phyloP scores from a whole-genome alignment of 2,888 invertebrate species.

The Dorcus parallelipipedus region DNA sequence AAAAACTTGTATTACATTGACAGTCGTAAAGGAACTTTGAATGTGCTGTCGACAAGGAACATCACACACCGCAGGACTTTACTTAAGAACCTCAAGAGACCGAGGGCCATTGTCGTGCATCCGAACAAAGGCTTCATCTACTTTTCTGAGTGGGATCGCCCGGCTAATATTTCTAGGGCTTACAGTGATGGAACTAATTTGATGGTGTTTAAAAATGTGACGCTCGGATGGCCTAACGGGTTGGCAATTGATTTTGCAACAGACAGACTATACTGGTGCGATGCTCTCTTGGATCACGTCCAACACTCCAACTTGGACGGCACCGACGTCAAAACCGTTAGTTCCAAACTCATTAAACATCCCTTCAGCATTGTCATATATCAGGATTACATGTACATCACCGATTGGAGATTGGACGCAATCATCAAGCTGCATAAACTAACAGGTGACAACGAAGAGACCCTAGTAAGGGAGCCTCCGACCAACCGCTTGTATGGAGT shows the following conservation, averaged over 20 bases:
- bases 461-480: constrained; percentile 83
- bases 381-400: constrained; percentile 90
- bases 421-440: constrained; percentile 87
- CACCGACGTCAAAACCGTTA: constrained; percentile 84
- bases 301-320: constrained; percentile 92
- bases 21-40: constrained; percentile 88
- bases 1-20: constrained; percentile 96
- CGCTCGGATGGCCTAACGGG: constrained; percentile 97
- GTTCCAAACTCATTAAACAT: constrained; percentile 79
- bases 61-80: constrained; percentile 80
- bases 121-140: constrained; percentile 92
- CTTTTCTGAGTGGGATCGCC: constrained; percentile 95
- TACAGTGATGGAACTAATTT: constrained; percentile 86
- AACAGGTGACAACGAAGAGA: constrained; percentile 82
- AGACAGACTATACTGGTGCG: constrained; percentile 95
- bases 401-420: constrained; percentile 95
- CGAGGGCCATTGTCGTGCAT: constrained; percentile 94
- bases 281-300: constrained; percentile 92
- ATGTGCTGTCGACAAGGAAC: constrained; percentile 85
- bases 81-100: constrained; percentile 84
- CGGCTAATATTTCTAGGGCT: constrained; percentile 93
- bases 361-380: constrained; percentile 91
- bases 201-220: constrained; percentile 83
- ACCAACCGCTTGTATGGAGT: constrained; percentile 89
- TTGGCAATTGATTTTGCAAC: constrained; percentile 86